phyloP scores from a whole-genome alignment of 2,797 vertebrate species.

The Zalophus californianus region DNA sequence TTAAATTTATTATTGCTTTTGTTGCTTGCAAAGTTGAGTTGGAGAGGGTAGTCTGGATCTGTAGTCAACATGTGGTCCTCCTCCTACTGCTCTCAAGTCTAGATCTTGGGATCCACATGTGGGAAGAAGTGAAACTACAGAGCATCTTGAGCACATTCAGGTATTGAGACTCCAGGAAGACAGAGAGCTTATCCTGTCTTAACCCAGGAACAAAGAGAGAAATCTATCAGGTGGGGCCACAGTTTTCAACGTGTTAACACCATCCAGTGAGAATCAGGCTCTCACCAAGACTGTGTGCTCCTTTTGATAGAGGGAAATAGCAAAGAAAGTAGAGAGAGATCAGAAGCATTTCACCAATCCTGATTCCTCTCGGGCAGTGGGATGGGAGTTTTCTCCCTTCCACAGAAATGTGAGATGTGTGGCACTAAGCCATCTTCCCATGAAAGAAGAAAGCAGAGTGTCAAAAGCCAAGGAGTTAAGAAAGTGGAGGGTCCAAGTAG shows the following conservation, averaged over 20 bases:
- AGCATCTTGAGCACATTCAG: background rate
- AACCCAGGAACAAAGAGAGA: background rate
- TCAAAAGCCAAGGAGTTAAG: background rate
- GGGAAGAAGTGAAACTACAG: background rate
- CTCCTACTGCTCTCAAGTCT: background rate
- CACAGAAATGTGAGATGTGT: background rate
- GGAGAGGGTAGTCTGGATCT: background rate
- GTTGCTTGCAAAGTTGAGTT: background rate
- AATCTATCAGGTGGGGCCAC: background rate
- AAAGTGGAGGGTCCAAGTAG: background rate
- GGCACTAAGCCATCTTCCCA: background rate
- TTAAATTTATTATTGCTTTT: background rate
- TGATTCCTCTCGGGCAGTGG: background rate
- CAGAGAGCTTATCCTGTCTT: background rate
- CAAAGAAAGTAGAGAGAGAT: background rate
- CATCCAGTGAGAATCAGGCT: background rate
- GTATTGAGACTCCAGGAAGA: background rate
- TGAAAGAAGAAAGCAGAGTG: background rate
- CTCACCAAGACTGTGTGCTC: background rate
- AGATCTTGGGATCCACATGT: background rate
- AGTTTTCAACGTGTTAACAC: background rate
- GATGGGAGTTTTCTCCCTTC: background rate
- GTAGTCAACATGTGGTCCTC: background rate
- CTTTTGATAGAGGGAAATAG: background rate
- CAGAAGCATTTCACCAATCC: background rate